phyloP scores from a whole-genome alignment of 1,140 invertebrate genomes.

The Procambarus clarkii region DNA sequence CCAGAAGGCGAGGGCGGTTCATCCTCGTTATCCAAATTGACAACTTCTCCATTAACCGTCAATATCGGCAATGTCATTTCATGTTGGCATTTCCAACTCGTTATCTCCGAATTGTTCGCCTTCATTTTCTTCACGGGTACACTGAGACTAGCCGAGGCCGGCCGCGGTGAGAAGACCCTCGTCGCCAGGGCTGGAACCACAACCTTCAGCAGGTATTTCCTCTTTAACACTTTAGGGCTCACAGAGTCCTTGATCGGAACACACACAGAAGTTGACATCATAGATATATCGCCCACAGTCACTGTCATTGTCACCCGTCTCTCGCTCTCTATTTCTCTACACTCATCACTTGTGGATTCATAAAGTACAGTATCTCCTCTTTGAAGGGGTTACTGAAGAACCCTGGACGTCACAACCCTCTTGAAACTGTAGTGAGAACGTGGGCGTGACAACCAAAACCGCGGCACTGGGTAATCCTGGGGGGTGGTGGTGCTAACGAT shows the following conservation, averaged over 20 bases:
- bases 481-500: too few species aligned
- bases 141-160: too few species aligned
- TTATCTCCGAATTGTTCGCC: not conserved
- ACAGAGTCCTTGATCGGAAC: constrained; percentile 2
- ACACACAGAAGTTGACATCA: not conserved
- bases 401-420: too few species aligned
- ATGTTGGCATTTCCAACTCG: not conserved
- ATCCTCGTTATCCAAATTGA: not conserved
- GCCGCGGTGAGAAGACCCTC: too few species aligned
- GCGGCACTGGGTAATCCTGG: too few species aligned
- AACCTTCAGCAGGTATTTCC: constrained; percentile 20
- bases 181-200: not conserved
- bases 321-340: too few species aligned
- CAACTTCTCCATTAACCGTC: not conserved
- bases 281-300: not conserved
- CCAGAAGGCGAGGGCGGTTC: not conserved
- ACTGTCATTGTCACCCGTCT: not conserved
- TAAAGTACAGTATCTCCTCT: too few species aligned
- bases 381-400: too few species aligned
- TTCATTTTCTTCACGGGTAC: not conserved
- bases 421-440: too few species aligned
- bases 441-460: too few species aligned
- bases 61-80: not conserved
- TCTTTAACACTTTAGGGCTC: constrained; percentile 22
- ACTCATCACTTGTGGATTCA: too few species aligned